Evolutionary conservation across 2,888 invertebrate species (phyloP), one percentile per base, ranked within the genome.

Genomic region (Oxystoma pomonae): DNA sequence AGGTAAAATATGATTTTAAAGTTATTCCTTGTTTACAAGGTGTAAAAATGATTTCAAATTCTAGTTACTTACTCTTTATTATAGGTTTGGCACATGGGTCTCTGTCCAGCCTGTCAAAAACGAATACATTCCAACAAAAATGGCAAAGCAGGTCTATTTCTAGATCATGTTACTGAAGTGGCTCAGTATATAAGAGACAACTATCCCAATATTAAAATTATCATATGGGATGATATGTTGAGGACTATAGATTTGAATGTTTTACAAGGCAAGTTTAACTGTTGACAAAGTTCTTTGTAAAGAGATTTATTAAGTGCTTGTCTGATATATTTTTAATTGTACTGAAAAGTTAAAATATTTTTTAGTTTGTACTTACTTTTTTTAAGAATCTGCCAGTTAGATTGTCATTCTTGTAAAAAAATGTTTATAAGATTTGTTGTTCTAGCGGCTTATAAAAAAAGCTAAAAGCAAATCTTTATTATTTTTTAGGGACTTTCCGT

Each of bases 141-240:
- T 69, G 84, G 84, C 2, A 83, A 82, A 56, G 82, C 84, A 3
- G 80, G 84, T 0, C 75, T 92, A 7, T 91, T 87, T 71, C 75
- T 92, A 56, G 85, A 87, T 63, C 91, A 92, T 75, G 83, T 92
- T 5, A 80, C 82, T 62, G 82, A 84, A 22, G 80, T 90, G n/a
- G 84, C 85, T 0, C 79, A 83, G 67, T 87, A 82, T 67, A 77
- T 90, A 17, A 85, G 85, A 72, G 84, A 83, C 61, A 83, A 81
- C 50, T 85, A 89, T 73, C 90, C 90, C 0, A 78, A 82, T 60
- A 75, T 89, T 22, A 85, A 81, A 66, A 81, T 90, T 2, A 87
- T 94, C 12, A 89, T 94, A 79, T 94, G 94, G 94, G 94, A 94
- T 74, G 94, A 94, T 74, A 94, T 94, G 93, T 79, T 94, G 62